Evolutionary conservation across 2,888 invertebrate species (phyloP), one percentile per base, ranked within the genome.

Genomic region (Slavum lentiscoides): DNA sequence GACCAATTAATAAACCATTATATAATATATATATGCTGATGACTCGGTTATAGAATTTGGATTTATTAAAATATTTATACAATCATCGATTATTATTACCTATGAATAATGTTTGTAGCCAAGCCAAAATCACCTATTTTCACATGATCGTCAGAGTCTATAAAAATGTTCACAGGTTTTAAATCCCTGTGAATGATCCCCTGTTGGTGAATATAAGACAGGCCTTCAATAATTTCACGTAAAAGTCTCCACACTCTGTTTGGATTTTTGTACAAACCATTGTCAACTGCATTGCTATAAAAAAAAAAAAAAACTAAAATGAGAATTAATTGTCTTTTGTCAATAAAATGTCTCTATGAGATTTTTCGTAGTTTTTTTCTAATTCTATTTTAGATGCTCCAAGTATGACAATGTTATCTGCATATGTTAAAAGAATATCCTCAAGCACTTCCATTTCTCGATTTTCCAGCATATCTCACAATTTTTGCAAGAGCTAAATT

Each of bases 91-190:
- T 30, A 17, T 66, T 1, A 70, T 61, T 17, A 80, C 80, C 80
- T 72, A 66, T 80, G 80, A 72, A 80, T 85, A 37, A 90, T 92
- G 0, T 93, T 94, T 0, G 96, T 97, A 0, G 98, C 98, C 4
- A 98, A 89, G 19, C 98, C 98, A 87, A 98, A 98, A 87, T 98
- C 98, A 17, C 98, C 98, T 83, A 98, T 98, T 89, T 98, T 98
- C 1, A 96, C 96, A 86, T 96, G 95, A 87, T 97, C 97, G 84
- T 94, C 93, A 2, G 92, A 93, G 86, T 97, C 97, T 86, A 99
- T 89, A 87, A 98, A 98, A 85, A 98, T 96, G 86, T 98, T 98
- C 0, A 93, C 96, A 0, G 94, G 94, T 85, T 94, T 95, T 83
- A 94, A 86, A 85, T 95, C 94, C 73, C 94, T 88, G 86, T 96